phyloP scores from a whole-genome alignment of 2,113 vertebrate species.

The Tapirus terrestris region DNA sequence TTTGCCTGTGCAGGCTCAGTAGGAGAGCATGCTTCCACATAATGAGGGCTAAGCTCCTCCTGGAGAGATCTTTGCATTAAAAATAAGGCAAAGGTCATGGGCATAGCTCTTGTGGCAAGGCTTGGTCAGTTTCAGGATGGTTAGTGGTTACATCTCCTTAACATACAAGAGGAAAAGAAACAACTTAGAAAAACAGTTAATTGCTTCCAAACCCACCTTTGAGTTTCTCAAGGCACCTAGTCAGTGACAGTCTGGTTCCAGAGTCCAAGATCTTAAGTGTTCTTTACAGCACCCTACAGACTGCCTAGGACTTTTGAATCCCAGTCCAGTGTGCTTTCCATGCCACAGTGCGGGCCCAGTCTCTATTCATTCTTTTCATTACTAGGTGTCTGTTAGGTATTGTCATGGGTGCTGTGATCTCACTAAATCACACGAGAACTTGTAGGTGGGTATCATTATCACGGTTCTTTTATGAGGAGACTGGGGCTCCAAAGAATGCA shows the following conservation, averaged over 20 bases:
- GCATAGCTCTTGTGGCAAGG: too few relatives aligned
- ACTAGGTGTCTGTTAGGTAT: not conserved
- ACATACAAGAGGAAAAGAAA: too few relatives aligned
- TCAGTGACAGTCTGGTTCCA: not conserved
- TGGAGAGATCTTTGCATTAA: too few relatives aligned
- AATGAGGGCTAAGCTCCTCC: too few relatives aligned
- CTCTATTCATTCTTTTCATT: not conserved
- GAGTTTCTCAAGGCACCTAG: too few relatives aligned
- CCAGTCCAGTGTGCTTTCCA: not conserved
- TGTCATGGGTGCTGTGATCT: not conserved
- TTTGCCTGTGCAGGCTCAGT: too few relatives aligned
- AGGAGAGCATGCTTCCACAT: too few relatives aligned
- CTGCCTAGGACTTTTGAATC: not conserved
- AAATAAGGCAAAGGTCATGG: too few relatives aligned
- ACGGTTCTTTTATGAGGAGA: not conserved
- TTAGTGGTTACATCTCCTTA: too few relatives aligned
- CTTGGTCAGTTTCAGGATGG: too few relatives aligned
- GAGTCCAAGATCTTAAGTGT: not conserved
- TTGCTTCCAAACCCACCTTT: too few relatives aligned
- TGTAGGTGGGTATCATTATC: not conserved
- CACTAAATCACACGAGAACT: not conserved
- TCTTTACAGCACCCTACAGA: not conserved
- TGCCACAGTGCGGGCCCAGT: not conserved
- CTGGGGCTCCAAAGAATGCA: not conserved
- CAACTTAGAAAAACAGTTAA: too few relatives aligned